Evolutionary conservation across 2,113 vertebrate genomes (phyloP).

Genomic region (Aspiorhynchus laticeps): DNA sequence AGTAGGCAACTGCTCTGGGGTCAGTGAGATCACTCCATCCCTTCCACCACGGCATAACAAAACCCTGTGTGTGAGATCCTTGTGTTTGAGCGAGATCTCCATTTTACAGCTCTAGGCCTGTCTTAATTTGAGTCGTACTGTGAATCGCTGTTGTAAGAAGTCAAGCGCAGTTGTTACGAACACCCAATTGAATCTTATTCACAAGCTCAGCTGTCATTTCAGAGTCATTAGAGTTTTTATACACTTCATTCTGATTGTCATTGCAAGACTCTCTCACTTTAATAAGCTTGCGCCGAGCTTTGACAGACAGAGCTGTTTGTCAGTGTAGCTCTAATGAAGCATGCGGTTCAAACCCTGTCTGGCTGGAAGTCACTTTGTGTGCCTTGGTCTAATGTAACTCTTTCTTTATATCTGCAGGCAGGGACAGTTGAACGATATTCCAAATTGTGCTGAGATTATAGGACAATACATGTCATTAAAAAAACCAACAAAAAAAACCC

Average conservation of each 20-base stretch:
- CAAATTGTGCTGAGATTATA: background rate
- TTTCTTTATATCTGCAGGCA: slow-evolving; percentile 22
- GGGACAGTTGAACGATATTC: background rate
- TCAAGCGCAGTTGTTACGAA: background rate
- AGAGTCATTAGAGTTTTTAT: slow-evolving; percentile 32
- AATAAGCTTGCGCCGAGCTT: slow-evolving; percentile 25
- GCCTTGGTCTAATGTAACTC: background rate
- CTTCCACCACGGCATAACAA: slow-evolving; percentile 36
- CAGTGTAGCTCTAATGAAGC: slow-evolving; percentile 37
- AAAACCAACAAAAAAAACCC: no score
- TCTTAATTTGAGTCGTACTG: background rate
- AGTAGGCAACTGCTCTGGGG: slow-evolving; percentile 48
- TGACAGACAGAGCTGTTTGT: slow-evolving; percentile 44
- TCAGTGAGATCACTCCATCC: slow-evolving; percentile 44
- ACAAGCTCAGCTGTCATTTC: slow-evolving; percentile 30
- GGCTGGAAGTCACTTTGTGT: slow-evolving; percentile 11
- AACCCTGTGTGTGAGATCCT: slow-evolving; percentile 16
- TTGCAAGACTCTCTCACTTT: slow-evolving; percentile 6
- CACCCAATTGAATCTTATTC: background rate
- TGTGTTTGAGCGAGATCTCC: background rate
- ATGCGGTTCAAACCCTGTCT: slow-evolving; percentile 27
- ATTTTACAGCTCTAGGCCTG: background rate
- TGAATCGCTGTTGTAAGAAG: background rate
- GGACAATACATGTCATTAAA: no score
- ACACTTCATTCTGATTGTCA: slow-evolving; percentile 35